Conservation (phyloP, 2,113 vertebrate species). For the Noturus placidus region DNA sequence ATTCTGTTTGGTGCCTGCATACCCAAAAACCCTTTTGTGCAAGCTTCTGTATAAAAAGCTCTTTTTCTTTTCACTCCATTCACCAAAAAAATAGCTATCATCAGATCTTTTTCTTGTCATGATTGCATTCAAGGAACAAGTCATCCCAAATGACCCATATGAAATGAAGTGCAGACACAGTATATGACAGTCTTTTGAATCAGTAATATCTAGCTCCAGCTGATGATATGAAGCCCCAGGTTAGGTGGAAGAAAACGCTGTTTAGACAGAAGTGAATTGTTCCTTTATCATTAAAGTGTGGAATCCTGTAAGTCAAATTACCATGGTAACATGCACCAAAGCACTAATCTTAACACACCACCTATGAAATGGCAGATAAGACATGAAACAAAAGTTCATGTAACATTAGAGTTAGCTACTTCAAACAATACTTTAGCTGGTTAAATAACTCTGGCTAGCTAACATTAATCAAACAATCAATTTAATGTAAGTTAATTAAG, state of each 20-base stretch:
- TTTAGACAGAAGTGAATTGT: neutral
- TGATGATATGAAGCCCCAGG: neutral
- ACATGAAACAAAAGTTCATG: neutral
- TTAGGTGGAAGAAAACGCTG: neutral
- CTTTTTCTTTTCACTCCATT: neutral
- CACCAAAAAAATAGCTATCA: conserved; percentile 27
- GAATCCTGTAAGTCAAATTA: neutral
- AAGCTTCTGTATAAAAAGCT: neutral
- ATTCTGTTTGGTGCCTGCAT: conserved; percentile 39
- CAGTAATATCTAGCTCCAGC: neutral
- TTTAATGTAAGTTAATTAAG: neutral
- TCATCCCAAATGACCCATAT: conserved; percentile 59
- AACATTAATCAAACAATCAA: neutral
- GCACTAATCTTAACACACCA: neutral
- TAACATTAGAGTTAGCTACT: neutral
- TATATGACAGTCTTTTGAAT: conserved; percentile 36
- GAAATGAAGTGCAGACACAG: conserved; percentile 51
- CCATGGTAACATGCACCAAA: neutral
- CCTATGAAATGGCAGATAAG: neutral
- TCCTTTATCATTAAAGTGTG: conserved; percentile 1
- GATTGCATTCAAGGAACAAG: conserved; percentile 31
- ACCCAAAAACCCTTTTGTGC: conserved; percentile 8
- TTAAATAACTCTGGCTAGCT: neutral
- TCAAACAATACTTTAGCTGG: neutral
- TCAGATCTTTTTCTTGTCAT: conserved; percentile 13